Percentiles rank a stretch among this genome's conserved stretches.
Evolutionary conservation across 2,888 invertebrate species (phyloP).

Genomic region (Tenthredo livida): DNA sequence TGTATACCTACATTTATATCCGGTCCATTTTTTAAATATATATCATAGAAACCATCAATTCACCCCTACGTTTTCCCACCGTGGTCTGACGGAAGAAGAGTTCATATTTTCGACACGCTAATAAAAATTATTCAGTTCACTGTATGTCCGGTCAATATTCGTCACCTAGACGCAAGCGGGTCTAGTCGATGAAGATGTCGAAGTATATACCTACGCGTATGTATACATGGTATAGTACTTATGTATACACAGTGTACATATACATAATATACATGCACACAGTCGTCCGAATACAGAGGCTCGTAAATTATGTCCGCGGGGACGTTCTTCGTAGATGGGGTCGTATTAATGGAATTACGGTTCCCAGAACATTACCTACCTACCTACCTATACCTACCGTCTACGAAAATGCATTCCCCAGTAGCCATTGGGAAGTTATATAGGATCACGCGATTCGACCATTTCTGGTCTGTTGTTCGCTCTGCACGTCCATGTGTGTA

Average conservation of each 20-base stretch:
- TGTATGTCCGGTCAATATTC: neutral
- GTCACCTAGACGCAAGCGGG: neutral
- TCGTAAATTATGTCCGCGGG: conserved; percentile 10
- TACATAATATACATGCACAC: neutral
- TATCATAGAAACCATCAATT: too few relatives aligned
- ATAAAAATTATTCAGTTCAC: neutral
- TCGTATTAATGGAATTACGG: conserved; percentile 40
- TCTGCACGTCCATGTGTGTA: neutral
- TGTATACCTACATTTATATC: neutral
- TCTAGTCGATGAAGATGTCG: neutral
- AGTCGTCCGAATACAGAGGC: neutral
- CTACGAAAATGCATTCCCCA: conserved; percentile 21
- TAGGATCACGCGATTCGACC: conserved; percentile 26
- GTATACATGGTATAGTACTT: neutral
- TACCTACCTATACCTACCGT: neutral
- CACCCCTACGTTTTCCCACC: too few relatives aligned
- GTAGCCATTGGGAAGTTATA: neutral
- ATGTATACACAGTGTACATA: neutral
- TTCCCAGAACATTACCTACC: neutral
- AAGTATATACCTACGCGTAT: neutral
- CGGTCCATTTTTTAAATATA: too few relatives aligned
- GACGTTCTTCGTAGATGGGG: neutral
- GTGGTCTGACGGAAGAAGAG: too few relatives aligned
- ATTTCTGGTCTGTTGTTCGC: neutral
- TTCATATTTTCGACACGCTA: neutral